Conservation (phyloP, 2,113 vertebrate species). For the Zingel zingel region DNA sequence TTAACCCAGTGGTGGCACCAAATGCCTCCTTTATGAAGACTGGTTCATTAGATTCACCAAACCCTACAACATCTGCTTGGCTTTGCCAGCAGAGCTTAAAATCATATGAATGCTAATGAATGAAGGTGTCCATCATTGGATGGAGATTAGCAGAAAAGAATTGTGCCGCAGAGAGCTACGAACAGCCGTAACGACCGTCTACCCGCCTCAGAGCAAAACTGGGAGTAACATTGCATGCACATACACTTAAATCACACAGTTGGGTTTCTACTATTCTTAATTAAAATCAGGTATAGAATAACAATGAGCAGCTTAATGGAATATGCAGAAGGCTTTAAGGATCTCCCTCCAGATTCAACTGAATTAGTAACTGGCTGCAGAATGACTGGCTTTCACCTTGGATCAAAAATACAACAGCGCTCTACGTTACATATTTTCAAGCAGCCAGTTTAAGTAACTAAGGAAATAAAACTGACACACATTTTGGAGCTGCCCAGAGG, state of each 20-base stretch:
- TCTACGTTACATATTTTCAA: slow-evolving; percentile 34
- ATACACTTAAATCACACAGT: slow-evolving; percentile 60
- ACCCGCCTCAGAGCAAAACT: slow-evolving; percentile 29
- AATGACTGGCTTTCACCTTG: slow-evolving; percentile 43
- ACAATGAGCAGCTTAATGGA: slow-evolving; percentile 75
- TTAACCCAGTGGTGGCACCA: slow-evolving; percentile 6
- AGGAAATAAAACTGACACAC: not conserved
- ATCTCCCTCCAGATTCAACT: slow-evolving; percentile 64
- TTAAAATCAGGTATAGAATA: slow-evolving; percentile 79
- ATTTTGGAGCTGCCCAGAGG: not conserved
- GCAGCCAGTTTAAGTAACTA: slow-evolving; percentile 49
- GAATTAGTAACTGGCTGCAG: slow-evolving; percentile 42
- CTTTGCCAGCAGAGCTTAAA: slow-evolving; percentile 37
- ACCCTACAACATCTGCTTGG: slow-evolving; percentile 34
- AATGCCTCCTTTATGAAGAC: slow-evolving; percentile 18
- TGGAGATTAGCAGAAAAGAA: slow-evolving; percentile 43
- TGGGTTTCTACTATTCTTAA: slow-evolving; percentile 65
- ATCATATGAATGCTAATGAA: slow-evolving; percentile 66
- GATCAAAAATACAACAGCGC: slow-evolving; percentile 36
- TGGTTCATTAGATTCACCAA: slow-evolving; percentile 20
- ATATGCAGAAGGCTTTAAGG: slow-evolving; percentile 72
- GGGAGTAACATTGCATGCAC: slow-evolving; percentile 10
- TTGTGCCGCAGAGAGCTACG: slow-evolving; percentile 23
- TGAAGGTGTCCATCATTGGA: slow-evolving; percentile 53
- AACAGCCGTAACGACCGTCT: slow-evolving; percentile 25